Evolutionary conservation across 2,113 vertebrate genomes (phyloP), one percentile per base, ranked within the genome.

Genomic region (Himantopus leucocephalus): DNA sequence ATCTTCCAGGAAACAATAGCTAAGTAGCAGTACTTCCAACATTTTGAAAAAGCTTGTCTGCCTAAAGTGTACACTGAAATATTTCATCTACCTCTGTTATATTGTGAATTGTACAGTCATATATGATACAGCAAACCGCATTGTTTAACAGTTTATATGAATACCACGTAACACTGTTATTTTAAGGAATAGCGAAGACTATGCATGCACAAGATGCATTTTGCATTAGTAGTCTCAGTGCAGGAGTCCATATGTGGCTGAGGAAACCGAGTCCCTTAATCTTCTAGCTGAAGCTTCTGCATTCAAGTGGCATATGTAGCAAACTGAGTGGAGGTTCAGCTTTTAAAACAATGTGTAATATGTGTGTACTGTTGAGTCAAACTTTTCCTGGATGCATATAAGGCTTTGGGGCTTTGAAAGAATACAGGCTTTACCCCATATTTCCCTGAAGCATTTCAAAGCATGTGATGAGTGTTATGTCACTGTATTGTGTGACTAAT

Each of bases 171-270:
- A 39, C 2, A 19, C 9, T 48, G 14, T 48, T 75, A 15, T 64
- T 82, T 64, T 71, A 63, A 67, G 43, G n/a, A n/a, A 20, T 19
- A 74, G 9, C 26, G 72, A 55, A 26, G 29, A 17, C 53, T 27
- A 45, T 7, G 75, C 5, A 39, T 41, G 19, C 23, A 3, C 0
- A 0, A 66, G 59, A 34, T 77, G 29, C 0, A 0, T 45, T 72
- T 79, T 62, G 39, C 12, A 7, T 60, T 45, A 34, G 34, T 34
- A 32, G 30, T 15, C 23, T 79, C 24, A 12, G 34, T 32, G 4
- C 20, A 27, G 39, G 34, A 52, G 53, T 53, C 34, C 6, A 0
- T 12, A 58, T 14, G 35, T 50, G 67, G 11, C 39, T 64, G 55
- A 45, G 58, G 43, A 93, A 90, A 32, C 12, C 7, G 27, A 17